Conservation (phyloP, 2,888 invertebrate genomes). For the Lacanobia wlatinum region DNA sequence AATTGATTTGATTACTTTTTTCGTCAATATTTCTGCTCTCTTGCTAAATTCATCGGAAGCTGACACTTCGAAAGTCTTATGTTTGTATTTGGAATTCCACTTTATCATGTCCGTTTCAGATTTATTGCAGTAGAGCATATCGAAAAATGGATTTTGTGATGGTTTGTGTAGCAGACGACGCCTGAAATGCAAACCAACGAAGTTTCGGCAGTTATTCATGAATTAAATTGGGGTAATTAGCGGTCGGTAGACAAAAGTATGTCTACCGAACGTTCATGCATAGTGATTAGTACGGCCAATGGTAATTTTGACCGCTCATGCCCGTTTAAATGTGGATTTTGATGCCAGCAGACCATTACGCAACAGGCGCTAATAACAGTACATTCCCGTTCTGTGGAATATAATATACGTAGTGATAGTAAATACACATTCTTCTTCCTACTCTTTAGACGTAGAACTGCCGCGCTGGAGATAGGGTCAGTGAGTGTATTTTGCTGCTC, state of each 20-base stretch:
- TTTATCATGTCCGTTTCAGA: constrained; percentile 89
- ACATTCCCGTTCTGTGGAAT: not conserved
- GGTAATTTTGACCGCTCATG: not conserved
- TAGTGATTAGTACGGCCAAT: not conserved
- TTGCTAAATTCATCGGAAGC: constrained; percentile 88
- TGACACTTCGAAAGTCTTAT: constrained; percentile 84
- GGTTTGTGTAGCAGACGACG: not conserved
- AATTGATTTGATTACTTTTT: constrained; percentile 73
- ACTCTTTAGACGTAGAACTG: no score
- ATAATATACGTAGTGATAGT: no score
- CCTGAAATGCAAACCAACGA: constrained; percentile 25
- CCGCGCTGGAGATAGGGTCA: no score
- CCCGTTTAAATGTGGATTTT: not conserved
- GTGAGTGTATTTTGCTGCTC: no score
- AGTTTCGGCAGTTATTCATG: not conserved
- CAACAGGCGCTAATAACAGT: not conserved
- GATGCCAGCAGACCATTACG: constrained; percentile 4
- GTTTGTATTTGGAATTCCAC: constrained; percentile 88
- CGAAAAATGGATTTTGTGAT: constrained; percentile 80
- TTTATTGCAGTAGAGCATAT: constrained; percentile 85
- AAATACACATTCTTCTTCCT: no score
- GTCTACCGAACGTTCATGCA: not conserved
- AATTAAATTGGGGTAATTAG: not conserved
- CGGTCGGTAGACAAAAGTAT: no score
- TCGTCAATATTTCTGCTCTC: constrained; percentile 85